A percentile compares a stretch with the other conserved stretches of the same genome.
phyloP scores from a whole-genome alignment of 2,797 vertebrate species.

The Cossypha heuglini region DNA sequence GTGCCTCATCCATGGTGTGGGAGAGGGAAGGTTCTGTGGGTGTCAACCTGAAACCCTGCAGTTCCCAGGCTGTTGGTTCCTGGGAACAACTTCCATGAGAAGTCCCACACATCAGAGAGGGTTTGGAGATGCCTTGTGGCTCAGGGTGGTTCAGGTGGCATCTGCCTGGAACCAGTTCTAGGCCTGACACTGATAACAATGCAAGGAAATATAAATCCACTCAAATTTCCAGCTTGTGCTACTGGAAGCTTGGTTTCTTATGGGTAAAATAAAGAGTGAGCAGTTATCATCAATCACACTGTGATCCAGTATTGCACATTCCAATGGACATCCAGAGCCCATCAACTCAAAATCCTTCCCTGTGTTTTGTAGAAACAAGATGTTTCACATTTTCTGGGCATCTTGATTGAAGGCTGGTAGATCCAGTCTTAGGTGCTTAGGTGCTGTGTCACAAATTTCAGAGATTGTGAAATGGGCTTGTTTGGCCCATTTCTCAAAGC shows the following conservation, averaged over 20 bases:
- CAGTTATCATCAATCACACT: neutral
- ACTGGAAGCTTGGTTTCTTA: neutral
- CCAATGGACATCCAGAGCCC: neutral
- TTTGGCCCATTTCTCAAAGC: neutral
- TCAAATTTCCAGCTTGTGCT: neutral
- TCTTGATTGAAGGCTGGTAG: neutral
- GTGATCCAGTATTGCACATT: neutral
- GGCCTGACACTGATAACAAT: neutral
- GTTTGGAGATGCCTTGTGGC: neutral
- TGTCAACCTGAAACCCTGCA: neutral
- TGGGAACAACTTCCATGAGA: neutral
- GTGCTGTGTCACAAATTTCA: neutral
- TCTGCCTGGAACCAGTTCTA: neutral
- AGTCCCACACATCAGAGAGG: neutral
- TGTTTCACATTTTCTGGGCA: neutral
- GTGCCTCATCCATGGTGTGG: neutral
- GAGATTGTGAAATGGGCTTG: neutral
- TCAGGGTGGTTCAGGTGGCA: neutral
- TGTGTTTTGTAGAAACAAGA: neutral
- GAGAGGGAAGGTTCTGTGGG: neutral
- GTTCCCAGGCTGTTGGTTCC: neutral
- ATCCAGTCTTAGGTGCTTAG: neutral
- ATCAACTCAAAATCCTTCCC: neutral
- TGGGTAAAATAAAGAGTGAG: neutral
- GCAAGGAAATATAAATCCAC: neutral